Conservation (phyloP, 2,113 vertebrate genomes). For the Origma solitaria region DNA sequence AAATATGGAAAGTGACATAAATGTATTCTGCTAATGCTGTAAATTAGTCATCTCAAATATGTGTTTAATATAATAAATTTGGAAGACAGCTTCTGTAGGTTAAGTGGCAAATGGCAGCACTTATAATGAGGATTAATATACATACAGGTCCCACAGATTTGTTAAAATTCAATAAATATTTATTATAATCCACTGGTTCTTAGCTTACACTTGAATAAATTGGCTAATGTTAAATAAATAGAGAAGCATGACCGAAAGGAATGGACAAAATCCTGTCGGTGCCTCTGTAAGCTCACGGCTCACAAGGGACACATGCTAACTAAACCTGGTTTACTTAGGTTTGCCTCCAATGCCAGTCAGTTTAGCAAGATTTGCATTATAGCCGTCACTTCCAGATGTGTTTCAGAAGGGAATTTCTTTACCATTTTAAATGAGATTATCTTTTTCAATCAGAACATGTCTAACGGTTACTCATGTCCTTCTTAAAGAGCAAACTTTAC, state of each 20-base stretch:
- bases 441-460: neutral
- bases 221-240: slow-evolving; percentile 35
- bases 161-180: slow-evolving; percentile 61
- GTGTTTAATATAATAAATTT: slow-evolving; percentile 60
- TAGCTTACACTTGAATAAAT: slow-evolving; percentile 43
- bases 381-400: neutral
- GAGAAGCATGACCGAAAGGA: neutral
- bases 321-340: neutral
- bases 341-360: neutral
- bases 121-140: slow-evolving; percentile 62
- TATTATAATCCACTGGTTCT: slow-evolving; percentile 33
- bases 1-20: slow-evolving; percentile 30
- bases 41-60: slow-evolving; percentile 61
- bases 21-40: slow-evolving; percentile 47
- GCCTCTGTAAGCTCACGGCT: neutral
- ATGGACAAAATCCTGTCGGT: neutral
- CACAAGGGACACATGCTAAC: neutral
- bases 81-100: slow-evolving; percentile 38
- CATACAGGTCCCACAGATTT: slow-evolving; percentile 20
- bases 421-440: neutral
- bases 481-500: neutral
- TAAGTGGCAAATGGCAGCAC: slow-evolving; percentile 49
- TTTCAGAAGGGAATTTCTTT: neutral
- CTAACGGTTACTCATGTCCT: neutral
- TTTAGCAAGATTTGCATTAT: neutral